A percentile compares a stretch with the other conserved stretches of the same genome.
These are phyloP conservation scores for Hyalella azteca DNA, from an alignment of 2,888 invertebrate species.

Conservation along the genomic window DNA sequence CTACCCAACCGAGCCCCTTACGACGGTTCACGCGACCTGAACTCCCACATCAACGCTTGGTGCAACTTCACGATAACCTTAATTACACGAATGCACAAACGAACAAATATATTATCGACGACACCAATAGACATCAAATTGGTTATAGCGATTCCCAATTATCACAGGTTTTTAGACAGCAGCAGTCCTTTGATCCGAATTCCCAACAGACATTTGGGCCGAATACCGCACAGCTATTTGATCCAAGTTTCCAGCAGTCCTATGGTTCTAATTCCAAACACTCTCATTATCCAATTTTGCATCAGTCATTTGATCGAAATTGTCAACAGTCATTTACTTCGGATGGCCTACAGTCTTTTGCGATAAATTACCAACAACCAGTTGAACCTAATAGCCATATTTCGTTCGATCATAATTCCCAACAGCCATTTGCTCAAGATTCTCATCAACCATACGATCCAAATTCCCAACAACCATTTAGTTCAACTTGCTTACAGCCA, in stretches of 20 bases:
- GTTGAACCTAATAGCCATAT: too few relatives aligned
- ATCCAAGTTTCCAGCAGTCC: background rate
- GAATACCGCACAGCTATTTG: background rate
- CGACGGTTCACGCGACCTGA: background rate
- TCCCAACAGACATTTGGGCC: background rate
- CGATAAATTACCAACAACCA: too few relatives aligned
- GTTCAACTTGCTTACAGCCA: background rate
- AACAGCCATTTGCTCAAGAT: background rate
- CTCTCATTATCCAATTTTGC: background rate
- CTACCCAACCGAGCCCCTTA: background rate
- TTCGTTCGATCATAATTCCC: too few relatives aligned
- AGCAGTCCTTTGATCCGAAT: background rate
- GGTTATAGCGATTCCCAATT: too few relatives aligned
- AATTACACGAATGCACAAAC: too few relatives aligned
- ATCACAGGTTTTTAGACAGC: background rate
- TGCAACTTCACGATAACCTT: background rate
- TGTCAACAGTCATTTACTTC: too few relatives aligned
- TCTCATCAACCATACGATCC: background rate
- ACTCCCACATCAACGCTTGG: background rate
- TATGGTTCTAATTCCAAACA: background rate
- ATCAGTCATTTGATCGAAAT: too few relatives aligned
- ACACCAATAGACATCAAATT: too few relatives aligned
- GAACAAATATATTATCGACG: too few relatives aligned
- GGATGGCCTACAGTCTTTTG: too few relatives aligned
- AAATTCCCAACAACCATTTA: background rate